Conservation (phyloP, 92 coral and sea anemone genomes). For the Zoanthus sociatus region DNA sequence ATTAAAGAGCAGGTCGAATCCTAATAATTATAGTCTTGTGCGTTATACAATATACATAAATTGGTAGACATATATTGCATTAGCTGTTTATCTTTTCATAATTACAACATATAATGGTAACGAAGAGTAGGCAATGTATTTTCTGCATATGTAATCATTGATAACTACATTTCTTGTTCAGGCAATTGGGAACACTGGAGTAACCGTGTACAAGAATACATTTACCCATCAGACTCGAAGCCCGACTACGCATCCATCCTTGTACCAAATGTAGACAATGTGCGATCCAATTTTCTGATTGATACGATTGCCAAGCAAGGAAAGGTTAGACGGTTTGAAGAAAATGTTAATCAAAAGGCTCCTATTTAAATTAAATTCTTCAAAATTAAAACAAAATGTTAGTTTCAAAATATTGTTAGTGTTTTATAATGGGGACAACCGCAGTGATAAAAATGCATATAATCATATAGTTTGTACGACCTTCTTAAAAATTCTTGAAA, state of each 20-base stretch:
- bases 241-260: constrained; percentile 93
- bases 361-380: background rate
- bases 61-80: no score
- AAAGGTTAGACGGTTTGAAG: constrained; percentile 60
- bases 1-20: no score
- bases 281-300: constrained; percentile 83
- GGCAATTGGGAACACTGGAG: constrained; percentile 96
- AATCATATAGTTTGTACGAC: no score
- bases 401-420: background rate
- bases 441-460: no score
- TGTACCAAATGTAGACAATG: constrained; percentile 93
- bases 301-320: constrained; percentile 88
- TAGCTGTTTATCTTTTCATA: no score
- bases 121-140: no score
- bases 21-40: no score
- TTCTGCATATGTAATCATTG: no score
- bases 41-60: no score
- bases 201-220: constrained; percentile 87
- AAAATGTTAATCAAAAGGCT: background rate
- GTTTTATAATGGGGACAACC: background rate
- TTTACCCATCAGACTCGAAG: constrained; percentile 85
- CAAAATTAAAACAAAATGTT: background rate
- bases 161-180: background rate
- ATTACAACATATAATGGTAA: no score
- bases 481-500: no score